Conservation (phyloP, 1,140 invertebrate genomes). For the Orussus abietinus region DNA sequence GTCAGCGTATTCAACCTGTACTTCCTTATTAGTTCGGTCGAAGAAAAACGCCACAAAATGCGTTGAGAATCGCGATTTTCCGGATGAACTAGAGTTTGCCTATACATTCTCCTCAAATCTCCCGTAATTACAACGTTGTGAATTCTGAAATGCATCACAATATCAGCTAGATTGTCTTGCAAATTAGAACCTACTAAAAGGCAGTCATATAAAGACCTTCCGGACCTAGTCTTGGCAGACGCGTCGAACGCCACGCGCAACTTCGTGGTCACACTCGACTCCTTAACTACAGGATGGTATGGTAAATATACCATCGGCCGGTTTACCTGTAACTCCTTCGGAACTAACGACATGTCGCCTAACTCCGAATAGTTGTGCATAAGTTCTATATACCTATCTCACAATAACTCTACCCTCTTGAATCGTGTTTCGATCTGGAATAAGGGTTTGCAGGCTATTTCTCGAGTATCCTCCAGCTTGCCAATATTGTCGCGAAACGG, state of each 20-base stretch:
- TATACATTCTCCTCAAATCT: too few relatives aligned
- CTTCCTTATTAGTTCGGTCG: slow-evolving; percentile 12
- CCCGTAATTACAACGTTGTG: too few relatives aligned
- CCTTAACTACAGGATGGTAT: slow-evolving; percentile 41
- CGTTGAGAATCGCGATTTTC: slow-evolving; percentile 26
- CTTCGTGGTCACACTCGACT: slow-evolving; percentile 29
- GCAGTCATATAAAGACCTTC: slow-evolving; percentile 15
- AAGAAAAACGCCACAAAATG: slow-evolving; percentile 31
- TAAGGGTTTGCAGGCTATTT: too few relatives aligned
- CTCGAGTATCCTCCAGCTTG: too few relatives aligned
- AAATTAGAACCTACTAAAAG: slow-evolving; percentile 25
- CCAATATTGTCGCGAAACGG: too few relatives aligned
- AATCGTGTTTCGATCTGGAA: too few relatives aligned
- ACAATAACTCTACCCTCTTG: too few relatives aligned
- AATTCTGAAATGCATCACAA: slow-evolving; percentile 19
- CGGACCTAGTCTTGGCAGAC: slow-evolving; percentile 19
- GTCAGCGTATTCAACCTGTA: slow-evolving; percentile 39
- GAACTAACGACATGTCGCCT: background rate
- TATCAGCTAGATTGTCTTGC: slow-evolving; percentile 18
- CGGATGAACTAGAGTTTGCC: too few relatives aligned
- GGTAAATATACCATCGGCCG: slow-evolving; percentile 41
- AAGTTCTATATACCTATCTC: too few relatives aligned
- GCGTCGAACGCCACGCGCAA: slow-evolving; percentile 39
- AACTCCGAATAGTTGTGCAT: too few relatives aligned
- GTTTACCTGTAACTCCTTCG: background rate